These are phyloP conservation scores for Acrobasis suavella DNA, from an alignment of 2,888 invertebrate genomes.

Conservation along the genomic window DNA sequence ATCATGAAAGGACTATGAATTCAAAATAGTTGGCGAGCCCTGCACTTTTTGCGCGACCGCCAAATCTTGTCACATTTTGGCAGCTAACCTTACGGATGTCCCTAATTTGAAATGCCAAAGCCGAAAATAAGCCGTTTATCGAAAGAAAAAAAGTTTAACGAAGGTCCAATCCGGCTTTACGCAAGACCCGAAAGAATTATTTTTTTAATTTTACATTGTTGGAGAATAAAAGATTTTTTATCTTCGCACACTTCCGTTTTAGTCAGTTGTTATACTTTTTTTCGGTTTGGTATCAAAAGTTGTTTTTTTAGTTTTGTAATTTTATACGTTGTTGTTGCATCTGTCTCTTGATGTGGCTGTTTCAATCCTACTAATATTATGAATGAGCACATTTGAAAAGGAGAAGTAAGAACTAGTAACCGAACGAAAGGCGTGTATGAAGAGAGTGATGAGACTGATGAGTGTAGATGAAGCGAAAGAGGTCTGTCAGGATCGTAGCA, in stretches of 20 bases:
- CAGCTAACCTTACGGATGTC: conserved; percentile 36
- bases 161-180: conserved; percentile 32
- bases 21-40: background rate
- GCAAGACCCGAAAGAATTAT: conserved; percentile 26
- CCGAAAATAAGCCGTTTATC: conserved; percentile 39
- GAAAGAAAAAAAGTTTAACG: conserved; percentile 27
- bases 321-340: background rate
- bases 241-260: conserved; percentile 15
- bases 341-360: conserved; percentile 4
- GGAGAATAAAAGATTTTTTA: conserved; percentile 14
- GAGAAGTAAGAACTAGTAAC: too few species aligned
- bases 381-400: background rate
- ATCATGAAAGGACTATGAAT: background rate
- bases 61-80: conserved; percentile 37
- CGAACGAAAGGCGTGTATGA: too few species aligned
- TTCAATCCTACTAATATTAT: background rate
- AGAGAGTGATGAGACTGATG: too few species aligned
- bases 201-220: conserved; percentile 7
- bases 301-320: background rate
- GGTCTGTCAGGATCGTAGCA: too few species aligned
- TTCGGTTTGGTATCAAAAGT: background rate
- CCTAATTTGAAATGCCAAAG: conserved; percentile 38
- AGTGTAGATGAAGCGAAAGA: too few species aligned
- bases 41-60: conserved; percentile 23
- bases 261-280: conserved; percentile 10